A percentile compares a stretch with the other conserved stretches of the same genome.
phyloP scores from a whole-genome alignment of 2,113 vertebrate species.

The Chelonoidis abingdonii region DNA sequence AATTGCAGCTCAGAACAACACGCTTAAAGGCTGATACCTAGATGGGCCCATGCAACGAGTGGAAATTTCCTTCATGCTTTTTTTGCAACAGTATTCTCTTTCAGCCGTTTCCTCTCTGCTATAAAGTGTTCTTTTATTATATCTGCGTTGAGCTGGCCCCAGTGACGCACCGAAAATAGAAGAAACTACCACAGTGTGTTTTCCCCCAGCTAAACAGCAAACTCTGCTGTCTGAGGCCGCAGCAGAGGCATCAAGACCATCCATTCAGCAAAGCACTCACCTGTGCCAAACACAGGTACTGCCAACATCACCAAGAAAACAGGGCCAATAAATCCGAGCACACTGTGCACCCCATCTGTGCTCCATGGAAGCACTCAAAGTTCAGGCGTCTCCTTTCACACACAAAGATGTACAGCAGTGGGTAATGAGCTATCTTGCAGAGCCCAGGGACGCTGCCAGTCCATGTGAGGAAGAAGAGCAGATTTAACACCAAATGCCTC shows the following conservation, averaged over 20 bases:
- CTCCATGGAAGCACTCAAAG: neutral
- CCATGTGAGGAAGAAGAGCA: accelerated
- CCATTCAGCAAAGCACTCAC: conserved; percentile 14
- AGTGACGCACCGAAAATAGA: conserved; percentile 66
- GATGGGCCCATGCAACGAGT: neutral
- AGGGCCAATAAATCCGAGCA: neutral
- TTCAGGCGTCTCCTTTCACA: neutral
- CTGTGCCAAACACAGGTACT: conserved; percentile 39
- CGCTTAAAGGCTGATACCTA: neutral
- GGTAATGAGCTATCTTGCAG: accelerated
- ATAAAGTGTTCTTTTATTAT: conserved; percentile 57
- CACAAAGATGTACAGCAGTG: accelerated
- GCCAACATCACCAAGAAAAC: accelerated
- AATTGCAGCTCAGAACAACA: neutral
- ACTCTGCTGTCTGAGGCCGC: conserved; percentile 22
- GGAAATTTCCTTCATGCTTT: conserved; percentile 67
- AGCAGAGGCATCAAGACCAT: neutral
- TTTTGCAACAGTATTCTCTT: conserved; percentile 66
- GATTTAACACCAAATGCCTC: neutral
- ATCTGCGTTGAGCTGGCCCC: conserved; percentile 33
- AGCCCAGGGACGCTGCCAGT: neutral
- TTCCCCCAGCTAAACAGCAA: conserved; percentile 1
- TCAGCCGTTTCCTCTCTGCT: conserved; percentile 50
- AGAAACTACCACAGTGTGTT: conserved; percentile 42
- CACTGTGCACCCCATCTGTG: neutral